phyloP scores from a whole-genome alignment of 2,888 invertebrate species.

The Eueremaeus valkanovi region DNA sequence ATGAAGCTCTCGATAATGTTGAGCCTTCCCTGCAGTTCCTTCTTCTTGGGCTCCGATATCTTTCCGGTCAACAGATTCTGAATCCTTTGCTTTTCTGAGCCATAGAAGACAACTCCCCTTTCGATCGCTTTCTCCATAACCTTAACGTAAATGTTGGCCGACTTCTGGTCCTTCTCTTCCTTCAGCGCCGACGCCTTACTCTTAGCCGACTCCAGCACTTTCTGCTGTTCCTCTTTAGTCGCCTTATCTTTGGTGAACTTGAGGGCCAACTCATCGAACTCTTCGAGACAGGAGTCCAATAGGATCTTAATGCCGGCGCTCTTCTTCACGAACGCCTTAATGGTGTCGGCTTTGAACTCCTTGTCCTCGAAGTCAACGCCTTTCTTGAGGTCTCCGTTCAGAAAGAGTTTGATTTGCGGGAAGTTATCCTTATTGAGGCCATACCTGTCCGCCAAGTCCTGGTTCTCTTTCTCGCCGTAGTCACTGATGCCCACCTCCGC shows the following conservation, averaged over 20 bases:
- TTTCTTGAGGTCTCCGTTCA: conserved; percentile 60
- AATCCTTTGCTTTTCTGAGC: conserved; percentile 69
- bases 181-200: conserved; percentile 52
- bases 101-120: conserved; percentile 71
- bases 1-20: conserved; percentile 79
- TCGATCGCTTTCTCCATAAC: conserved; percentile 57
- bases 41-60: conserved; percentile 75
- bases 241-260: conserved; percentile 62
- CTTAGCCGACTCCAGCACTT: conserved; percentile 59
- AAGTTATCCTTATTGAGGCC: conserved; percentile 73
- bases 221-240: conserved; percentile 49
- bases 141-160: conserved; percentile 47
- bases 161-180: conserved; percentile 49
- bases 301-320: conserved; percentile 68
- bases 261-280: conserved; percentile 71
- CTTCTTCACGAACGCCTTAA: conserved; percentile 57
- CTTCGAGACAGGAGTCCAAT: conserved; percentile 77
- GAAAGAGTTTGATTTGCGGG: conserved; percentile 74
- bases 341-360: conserved; percentile 55
- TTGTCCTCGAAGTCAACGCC: conserved; percentile 58
- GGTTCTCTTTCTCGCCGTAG: conserved; percentile 88
- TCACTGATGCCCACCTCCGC: conserved; percentile 88
- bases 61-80: conserved; percentile 75
- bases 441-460: conserved; percentile 70
- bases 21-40: conserved; percentile 67